phyloP scores from a whole-genome alignment of 2,797 vertebrate species.

The Cygnus olor region DNA sequence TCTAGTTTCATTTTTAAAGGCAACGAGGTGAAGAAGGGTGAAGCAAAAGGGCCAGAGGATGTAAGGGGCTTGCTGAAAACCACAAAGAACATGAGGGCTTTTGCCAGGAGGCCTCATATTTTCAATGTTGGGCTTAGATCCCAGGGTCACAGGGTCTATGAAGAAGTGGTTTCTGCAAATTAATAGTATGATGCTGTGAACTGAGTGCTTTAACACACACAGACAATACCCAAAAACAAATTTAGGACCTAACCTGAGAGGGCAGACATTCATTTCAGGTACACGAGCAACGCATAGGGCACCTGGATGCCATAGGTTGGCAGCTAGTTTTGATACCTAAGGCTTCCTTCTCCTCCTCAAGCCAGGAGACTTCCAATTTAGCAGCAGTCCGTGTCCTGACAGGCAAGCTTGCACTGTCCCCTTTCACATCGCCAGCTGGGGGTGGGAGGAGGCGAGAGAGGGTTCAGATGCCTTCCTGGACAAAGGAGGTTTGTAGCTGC shows the following conservation, averaged over 20 bases:
- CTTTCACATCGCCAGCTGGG: slow-evolving; percentile 21
- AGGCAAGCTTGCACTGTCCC: neutral
- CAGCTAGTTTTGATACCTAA: neutral
- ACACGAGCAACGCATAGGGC: neutral
- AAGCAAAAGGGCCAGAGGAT: neutral
- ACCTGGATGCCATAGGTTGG: neutral
- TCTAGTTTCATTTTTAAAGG: neutral
- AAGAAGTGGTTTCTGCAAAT: neutral
- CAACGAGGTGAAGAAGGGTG: neutral
- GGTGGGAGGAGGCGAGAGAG: neutral
- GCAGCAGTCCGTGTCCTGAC: slow-evolving; percentile 30
- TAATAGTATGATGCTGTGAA: neutral
- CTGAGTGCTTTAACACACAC: neutral
- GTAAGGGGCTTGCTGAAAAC: neutral
- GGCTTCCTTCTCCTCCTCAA: neutral
- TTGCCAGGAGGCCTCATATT: neutral
- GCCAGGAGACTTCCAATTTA: slow-evolving; percentile 6
- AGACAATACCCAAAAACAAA: neutral
- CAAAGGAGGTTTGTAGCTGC: slow-evolving; percentile 72
- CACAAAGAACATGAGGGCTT: neutral
- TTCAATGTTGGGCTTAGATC: slow-evolving; percentile 1
- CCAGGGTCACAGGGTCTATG: neutral
- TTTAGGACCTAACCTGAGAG: neutral
- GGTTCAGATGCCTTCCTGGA: slow-evolving; percentile 43
- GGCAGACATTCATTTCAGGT: neutral